These are phyloP conservation scores for Macrochelys suwanniensis DNA, from an alignment of 2,797 vertebrate species.

Conservation along the genomic window DNA sequence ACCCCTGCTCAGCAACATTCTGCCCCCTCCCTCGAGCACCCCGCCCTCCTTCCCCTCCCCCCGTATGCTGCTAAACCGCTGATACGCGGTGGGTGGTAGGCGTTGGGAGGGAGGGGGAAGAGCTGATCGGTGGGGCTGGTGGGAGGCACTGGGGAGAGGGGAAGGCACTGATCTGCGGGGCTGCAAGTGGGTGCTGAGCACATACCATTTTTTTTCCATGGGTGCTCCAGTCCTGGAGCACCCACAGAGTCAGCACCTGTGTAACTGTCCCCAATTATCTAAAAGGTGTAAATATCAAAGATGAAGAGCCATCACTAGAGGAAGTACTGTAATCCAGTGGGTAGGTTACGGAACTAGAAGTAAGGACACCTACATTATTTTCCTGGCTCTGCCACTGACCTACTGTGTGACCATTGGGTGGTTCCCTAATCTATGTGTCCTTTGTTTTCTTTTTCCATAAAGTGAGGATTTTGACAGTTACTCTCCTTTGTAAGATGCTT, in stretches of 20 bases:
- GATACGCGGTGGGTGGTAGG: no score
- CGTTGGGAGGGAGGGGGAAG: no score
- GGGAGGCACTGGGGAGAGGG: no score
- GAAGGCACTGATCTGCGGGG: no score
- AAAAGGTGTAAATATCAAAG: background rate
- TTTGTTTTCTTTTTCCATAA: background rate
- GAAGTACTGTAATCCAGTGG: background rate
- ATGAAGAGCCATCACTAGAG: background rate
- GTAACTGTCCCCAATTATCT: background rate
- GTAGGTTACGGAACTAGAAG: background rate
- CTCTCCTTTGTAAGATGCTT: background rate
- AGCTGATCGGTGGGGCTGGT: no score
- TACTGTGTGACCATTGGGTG: background rate
- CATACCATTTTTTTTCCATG: no score
- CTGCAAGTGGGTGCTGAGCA: no score
- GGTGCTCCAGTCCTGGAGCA: no score
- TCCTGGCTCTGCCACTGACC: background rate
- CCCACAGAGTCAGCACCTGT: background rate
- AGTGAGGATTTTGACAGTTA: background rate
- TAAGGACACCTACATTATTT: rapidly evolving
- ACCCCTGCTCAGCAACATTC: no score
- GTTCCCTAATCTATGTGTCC: background rate
- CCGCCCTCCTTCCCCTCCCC: no score
- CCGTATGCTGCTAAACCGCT: no score
- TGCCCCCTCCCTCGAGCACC: no score